Evolutionary conservation across 2,113 vertebrate genomes (phyloP), one percentile per base, ranked within the genome.

Genomic region (Chroicocephalus ridibundus): DNA sequence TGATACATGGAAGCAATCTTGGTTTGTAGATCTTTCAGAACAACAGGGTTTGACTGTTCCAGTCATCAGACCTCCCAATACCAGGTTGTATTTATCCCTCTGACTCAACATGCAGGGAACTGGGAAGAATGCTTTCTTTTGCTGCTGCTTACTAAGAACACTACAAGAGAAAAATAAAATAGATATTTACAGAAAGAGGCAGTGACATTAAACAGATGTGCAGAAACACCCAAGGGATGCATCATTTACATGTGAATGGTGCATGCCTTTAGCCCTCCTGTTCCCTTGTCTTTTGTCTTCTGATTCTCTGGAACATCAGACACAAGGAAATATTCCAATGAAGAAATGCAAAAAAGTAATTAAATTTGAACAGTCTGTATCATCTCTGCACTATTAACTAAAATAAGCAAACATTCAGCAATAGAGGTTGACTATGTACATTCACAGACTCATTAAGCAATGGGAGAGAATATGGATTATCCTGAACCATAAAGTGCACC

Each of bases 251-350:
- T 13, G 18, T 61, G 62, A 95, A 55, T 0, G 2, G 16, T 44
- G 22, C n/a, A 58, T 54, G 32, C 15, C 13, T 85, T 77, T 8
- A 72, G 32, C 44, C 57, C 22, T 69, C 16, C 29, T 10, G 2
- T 83, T 83, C 36, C 44, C 36, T 80, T 38, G 78, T 90, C 31
- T 70, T 86, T 69, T 95, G 31, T 91, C 44, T 92, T 97, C 68
- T 95, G n/a, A 44, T 80, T 92, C 70, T 84, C 83, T 86, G 80
- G 83, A 97, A 97, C 93, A 92, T 76, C 46, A 94, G 57, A 29
- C 77, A 74, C 24, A 58, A 81, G 57, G 44, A 90, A 68, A 74
- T 36, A 75, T 47, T 81, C 69, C 49, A 83, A n/a, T 79, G 16
- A 79, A 93, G 20, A 55, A 96, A 97, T 68, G 82, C 21, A 95